Conservation (phyloP, 2,888 invertebrate genomes). For the Julus scandinavius region DNA sequence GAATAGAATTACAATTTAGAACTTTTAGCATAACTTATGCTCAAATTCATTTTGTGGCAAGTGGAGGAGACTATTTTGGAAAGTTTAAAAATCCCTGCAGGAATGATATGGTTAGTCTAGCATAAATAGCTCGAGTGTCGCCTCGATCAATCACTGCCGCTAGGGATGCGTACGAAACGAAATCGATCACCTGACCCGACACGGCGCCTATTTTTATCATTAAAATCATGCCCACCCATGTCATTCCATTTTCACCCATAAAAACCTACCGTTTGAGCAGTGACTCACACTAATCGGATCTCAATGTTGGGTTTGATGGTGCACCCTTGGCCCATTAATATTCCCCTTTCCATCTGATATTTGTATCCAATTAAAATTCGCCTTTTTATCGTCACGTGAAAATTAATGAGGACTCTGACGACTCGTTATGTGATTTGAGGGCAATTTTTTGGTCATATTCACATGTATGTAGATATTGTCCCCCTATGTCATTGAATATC, state of each 20-base stretch:
- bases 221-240: not conserved
- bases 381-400: not conserved
- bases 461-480: too few relatives aligned
- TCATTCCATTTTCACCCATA: not conserved
- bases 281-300: constrained; percentile 40
- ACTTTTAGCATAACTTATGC: too few relatives aligned
- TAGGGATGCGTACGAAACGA: not conserved
- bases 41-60: too few relatives aligned
- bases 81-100: constrained; percentile 6
- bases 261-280: not conserved
- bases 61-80: not conserved
- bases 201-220: constrained; percentile 8
- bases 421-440: not conserved
- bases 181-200: constrained; percentile 12
- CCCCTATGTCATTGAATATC: too few relatives aligned
- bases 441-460: not conserved
- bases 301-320: not conserved
- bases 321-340: constrained; percentile 29
- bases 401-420: constrained; percentile 20
- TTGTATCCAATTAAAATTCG: constrained; percentile 15
- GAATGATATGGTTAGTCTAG: not conserved
- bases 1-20: too few relatives aligned
- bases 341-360: not conserved
- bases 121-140: not conserved
- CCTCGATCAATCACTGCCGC: constrained; percentile 31